phyloP scores from a whole-genome alignment of 1,140 invertebrate genomes.

The Sycobia sp. region DNA sequence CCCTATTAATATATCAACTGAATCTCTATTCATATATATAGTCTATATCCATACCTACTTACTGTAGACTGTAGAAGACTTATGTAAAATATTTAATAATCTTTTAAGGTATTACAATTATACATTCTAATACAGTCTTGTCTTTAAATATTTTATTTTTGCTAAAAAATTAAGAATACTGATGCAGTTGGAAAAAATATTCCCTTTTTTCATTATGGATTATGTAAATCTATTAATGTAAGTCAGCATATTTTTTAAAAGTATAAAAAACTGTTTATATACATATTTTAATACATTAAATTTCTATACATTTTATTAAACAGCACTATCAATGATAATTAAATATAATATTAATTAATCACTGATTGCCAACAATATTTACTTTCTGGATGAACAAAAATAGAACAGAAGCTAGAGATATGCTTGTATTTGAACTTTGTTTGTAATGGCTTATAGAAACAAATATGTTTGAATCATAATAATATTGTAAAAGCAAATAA shows the following conservation, averaged over 20 bases:
- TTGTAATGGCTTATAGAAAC: not conserved
- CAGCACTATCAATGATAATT: conserved; percentile 1
- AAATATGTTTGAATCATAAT: not conserved
- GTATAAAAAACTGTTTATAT: conserved; percentile 20
- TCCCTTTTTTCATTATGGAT: not conserved
- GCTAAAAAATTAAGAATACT: conserved; percentile 28
- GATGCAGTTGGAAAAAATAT: conserved; percentile 14
- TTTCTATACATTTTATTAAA: conserved; percentile 13
- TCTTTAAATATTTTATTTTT: conserved; percentile 8
- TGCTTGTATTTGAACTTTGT: conserved; percentile 18
- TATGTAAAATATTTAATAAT: conserved; percentile 38
- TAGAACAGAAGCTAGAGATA: conserved; percentile 3
- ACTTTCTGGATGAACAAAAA: not conserved
- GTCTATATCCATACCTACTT: not conserved
- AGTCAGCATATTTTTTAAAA: conserved; percentile 4
- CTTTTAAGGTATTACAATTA: conserved; percentile 2
- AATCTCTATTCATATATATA: not conserved
- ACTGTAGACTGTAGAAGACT: too few species aligned
- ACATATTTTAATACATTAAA: conserved; percentile 12
- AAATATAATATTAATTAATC: too few species aligned
- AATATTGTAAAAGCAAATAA: not conserved
- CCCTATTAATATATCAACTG: not conserved
- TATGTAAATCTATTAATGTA: conserved; percentile 1
- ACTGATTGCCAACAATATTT: conserved; percentile 1
- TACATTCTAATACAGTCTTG: conserved; percentile 23